Percentiles rank a stretch among this genome's conserved stretches.
Evolutionary conservation across 2,888 invertebrate species (phyloP).

Genomic region (Perdita meconis): DNA sequence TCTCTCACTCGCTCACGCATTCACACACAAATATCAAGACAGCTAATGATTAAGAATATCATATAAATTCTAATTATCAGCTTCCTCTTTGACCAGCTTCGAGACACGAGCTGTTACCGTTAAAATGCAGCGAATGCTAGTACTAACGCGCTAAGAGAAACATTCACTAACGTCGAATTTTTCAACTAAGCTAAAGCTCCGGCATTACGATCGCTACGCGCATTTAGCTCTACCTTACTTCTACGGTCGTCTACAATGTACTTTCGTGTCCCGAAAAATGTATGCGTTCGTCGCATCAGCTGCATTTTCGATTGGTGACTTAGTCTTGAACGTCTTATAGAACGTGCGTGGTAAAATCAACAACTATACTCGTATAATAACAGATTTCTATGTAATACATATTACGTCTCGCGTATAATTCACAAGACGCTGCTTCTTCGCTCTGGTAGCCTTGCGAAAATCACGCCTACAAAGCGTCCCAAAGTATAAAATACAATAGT

Average conservation of each 20-base stretch:
- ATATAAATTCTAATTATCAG: conserved; percentile 36
- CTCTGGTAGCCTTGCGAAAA: no score
- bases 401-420: conserved; percentile 10
- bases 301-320: conserved; percentile 21
- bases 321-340: conserved; percentile 28
- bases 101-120: conserved; percentile 15
- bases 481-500: neutral
- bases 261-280: conserved; percentile 1
- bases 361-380: conserved; percentile 52
- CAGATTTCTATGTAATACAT: conserved; percentile 49
- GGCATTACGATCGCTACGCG: neutral
- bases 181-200: neutral
- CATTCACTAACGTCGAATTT: neutral
- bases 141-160: neutral
- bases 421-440: neutral
- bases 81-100: conserved; percentile 38
- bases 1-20: conserved; percentile 18
- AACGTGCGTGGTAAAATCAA: conserved; percentile 58
- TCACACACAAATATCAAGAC: conserved; percentile 44
- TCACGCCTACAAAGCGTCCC: conserved; percentile 1
- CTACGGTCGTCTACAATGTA: neutral
- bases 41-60: conserved; percentile 48
- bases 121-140: conserved; percentile 62
- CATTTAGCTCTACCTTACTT: neutral
- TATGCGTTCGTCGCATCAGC: conserved; percentile 8